Percentiles rank a stretch among this genome's conserved stretches.
phyloP scores from a whole-genome alignment of 2,888 invertebrate species.

The Nomada fabriciana region DNA sequence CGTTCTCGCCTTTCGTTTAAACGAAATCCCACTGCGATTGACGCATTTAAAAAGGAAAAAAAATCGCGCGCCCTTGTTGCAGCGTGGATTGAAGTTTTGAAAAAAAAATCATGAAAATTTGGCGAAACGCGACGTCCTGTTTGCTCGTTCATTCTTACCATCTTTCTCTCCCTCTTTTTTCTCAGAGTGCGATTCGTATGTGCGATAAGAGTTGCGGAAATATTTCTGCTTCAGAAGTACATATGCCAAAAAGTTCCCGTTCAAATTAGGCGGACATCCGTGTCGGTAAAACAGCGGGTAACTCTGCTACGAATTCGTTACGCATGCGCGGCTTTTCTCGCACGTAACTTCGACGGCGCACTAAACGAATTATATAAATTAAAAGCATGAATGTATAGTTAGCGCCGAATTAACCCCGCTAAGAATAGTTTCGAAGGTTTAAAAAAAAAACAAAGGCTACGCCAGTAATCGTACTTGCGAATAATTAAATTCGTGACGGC shows the following conservation, averaged over 20 bases:
- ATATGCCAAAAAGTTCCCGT: neutral
- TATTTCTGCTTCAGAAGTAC: neutral
- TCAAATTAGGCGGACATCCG: slow-evolving; percentile 22
- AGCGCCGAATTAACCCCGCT: neutral
- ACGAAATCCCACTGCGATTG: neutral
- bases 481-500: neutral
- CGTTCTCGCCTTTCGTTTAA: neutral
- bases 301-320: neutral
- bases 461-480: neutral
- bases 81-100: neutral
- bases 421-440: neutral
- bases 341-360: neutral
- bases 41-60: neutral
- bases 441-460: neutral
- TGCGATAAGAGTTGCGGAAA: slow-evolving; percentile 13
- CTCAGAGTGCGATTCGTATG: neutral
- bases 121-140: neutral
- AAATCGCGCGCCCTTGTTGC: neutral
- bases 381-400: neutral
- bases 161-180: neutral
- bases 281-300: slow-evolving; percentile 1
- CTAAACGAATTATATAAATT: neutral
- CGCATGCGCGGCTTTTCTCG: slow-evolving; percentile 5
- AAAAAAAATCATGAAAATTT: slow-evolving; percentile 30
- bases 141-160: neutral